phyloP scores from a whole-genome alignment of 2,888 invertebrate species.

The Polyploca ridens region DNA sequence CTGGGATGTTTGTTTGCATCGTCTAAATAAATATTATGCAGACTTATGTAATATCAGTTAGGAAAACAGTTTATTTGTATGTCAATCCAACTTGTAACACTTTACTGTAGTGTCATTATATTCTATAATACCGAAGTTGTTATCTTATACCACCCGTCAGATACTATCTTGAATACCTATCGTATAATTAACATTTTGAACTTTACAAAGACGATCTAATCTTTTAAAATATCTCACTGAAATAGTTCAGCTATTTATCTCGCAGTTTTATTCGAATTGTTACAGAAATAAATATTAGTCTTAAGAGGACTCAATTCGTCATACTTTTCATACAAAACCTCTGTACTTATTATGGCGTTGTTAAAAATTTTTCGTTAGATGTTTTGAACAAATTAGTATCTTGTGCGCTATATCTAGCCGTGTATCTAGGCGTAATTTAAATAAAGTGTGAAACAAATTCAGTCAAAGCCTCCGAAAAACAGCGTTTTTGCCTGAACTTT shows the following conservation, averaged over 20 bases:
- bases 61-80: not conserved
- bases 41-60: not conserved
- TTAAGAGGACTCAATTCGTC: too few species aligned
- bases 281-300: not conserved
- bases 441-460: too few species aligned
- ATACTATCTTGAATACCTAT: not conserved
- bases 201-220: not conserved
- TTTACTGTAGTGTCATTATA: too few species aligned
- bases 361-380: too few species aligned
- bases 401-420: too few species aligned
- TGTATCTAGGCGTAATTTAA: too few species aligned
- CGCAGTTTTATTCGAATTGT: not conserved
- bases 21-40: not conserved
- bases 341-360: too few species aligned
- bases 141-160: not conserved
- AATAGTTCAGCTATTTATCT: not conserved
- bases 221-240: not conserved
- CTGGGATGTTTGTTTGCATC: conserved; percentile 27
- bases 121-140: not conserved
- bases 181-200: not conserved
- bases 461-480: too few species aligned
- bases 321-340: too few species aligned
- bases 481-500: too few species aligned
- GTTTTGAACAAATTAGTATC: too few species aligned
- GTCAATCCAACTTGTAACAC: not conserved